Evolutionary conservation across 2,113 vertebrate species (phyloP).

Genomic region (Vulpes ferrilata): DNA sequence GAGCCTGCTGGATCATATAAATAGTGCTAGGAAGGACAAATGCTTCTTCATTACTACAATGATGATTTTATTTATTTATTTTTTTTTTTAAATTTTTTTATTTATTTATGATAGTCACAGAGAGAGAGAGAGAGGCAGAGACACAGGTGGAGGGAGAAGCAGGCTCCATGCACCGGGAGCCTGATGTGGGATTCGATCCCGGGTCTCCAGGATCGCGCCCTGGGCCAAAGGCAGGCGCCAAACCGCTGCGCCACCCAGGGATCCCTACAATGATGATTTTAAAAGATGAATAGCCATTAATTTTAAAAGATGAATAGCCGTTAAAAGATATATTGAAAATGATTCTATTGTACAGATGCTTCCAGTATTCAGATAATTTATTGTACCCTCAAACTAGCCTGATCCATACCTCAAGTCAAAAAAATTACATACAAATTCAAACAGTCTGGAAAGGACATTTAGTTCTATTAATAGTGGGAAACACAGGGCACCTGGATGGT

Average conservation of each 20-base stretch:
- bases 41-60: background rate
- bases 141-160: too few species aligned
- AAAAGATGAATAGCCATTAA: background rate
- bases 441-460: constrained; percentile 31
- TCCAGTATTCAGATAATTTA: constrained; percentile 33
- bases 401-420: background rate
- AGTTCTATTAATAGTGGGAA: constrained; percentile 27
- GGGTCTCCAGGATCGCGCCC: too few species aligned
- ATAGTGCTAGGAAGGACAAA: background rate
- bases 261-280: background rate
- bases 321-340: constrained; percentile 6
- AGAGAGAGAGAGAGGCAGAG: too few species aligned
- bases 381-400: background rate
- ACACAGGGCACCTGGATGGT: background rate
- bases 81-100: too few species aligned
- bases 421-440: background rate
- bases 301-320: background rate
- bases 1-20: background rate
- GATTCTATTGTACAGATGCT: background rate
- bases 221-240: too few species aligned
- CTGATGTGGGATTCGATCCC: too few species aligned
- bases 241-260: too few species aligned
- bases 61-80: constrained; percentile 40
- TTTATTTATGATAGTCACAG: too few species aligned
- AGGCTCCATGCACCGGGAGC: too few species aligned